Evolutionary conservation across 2,888 invertebrate species (phyloP), one percentile per base, ranked within the genome.

Genomic region (Cyaniris semiargus): DNA sequence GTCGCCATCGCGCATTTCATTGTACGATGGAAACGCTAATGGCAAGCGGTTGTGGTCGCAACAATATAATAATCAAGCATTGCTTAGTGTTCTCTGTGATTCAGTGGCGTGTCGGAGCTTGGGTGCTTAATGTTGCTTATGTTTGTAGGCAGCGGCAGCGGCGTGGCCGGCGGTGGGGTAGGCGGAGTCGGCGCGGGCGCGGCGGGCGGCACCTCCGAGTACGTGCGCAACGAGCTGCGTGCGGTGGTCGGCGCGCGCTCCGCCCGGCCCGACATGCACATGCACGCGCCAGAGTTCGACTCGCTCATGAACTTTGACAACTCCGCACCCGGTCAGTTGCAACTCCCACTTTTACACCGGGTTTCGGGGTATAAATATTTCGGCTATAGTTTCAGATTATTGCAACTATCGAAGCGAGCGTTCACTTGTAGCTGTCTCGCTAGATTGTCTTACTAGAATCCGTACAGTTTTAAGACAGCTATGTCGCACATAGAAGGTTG

Each of bases 141-240:
- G 70, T 60, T 7, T 21, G 21, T 21, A 53, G 87, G 89, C 58
- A 86, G 85, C 79, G 86, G 87, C 56, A 85, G 83, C 34, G 84
- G 84, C 56, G 84, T 81, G 34, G 80, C 66, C 77, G 79, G 80
- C 53, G 77, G 82, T 13, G 82, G 66, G 34, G n/a, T n/a, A n/a
- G 81, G 76, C 80, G 89, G 93, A 94, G 95, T 95, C 84, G 91
- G 91, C 79, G 82, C 81, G 23, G 84, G 79, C 38, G 84, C 81
- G 81, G 95, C 94, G 85, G 95, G 95, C 85, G 96, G 95, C 88
- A 95, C 96, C 79, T 97, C 98, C 76, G 98, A 98, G 93, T 98
- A 97, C 92, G 98, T 98, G 83, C 96, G 98, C 86, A 98, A 98
- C 93, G 98, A 98, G 92, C 94, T 98, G 85, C 95, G 98, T 83